Evolutionary conservation across 2,797 vertebrate species (phyloP), one percentile per base, ranked within the genome.

Genomic region (Gobio occitaniae): DNA sequence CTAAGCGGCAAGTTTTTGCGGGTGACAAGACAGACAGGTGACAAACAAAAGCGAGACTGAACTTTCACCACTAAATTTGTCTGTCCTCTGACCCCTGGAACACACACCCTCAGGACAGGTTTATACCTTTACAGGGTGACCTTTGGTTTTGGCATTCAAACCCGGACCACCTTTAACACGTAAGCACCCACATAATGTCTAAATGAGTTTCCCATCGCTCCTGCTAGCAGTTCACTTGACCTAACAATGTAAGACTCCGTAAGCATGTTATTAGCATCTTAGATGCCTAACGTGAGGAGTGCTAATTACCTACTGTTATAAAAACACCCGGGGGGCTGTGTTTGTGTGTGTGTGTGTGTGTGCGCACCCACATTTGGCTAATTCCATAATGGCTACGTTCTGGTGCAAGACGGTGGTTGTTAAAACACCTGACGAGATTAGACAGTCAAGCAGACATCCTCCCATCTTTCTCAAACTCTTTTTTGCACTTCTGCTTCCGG

Each of bases 401-500:
- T 89, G 89, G 89, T 90, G 87, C 78, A 89, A 85, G 88, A 91
- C 88, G 52, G 88, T 85, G 83, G 84, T 90, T 90, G 88, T 91
- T 87, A 72, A 92, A 91, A 90, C 84, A 83, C 87, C 89, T 86
- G 3, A 29, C 83, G 84, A 88, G 91, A 93, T 93, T 90, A 92
- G 88, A 91, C 76, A 86, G 74, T 80, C 83, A 78, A 83, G 50
- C n/a, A 50, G 68, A 82, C 80, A 72, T 80, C 85, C 90, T 89
- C 84, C 85, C 81, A 81, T 87, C 86, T 83, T 88, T 87, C 86
- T 86, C 88, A 78, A 89, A 91, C 92, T 92, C 88, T 47, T 82
- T 44, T 71, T 63, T 93, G 93, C 93, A 92, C 89, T 76, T 92
- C 91, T 88, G 90, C 94, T 94, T 94, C 94, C 93, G 94, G 78